Base-by-base conservation (phyloP, 2,797 vertebrate genomes). In the Ctenosaura bakeri region DNA sequence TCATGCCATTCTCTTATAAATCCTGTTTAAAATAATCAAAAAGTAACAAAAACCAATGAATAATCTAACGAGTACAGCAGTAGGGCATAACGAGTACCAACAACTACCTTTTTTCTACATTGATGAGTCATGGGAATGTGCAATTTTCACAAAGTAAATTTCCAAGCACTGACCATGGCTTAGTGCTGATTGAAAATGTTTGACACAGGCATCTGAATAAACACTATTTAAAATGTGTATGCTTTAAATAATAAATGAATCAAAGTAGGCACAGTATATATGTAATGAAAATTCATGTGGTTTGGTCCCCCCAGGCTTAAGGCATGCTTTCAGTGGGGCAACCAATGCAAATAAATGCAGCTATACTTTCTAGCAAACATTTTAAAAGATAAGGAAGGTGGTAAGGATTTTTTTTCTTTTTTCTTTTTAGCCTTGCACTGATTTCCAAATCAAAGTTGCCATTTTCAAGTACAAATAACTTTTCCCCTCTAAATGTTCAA, bases 391-490 rank as follows among this genome's bases (percentile, higher is more conserved):
- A 52, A 77, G 32, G 71, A 35, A 9, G 56, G 1, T 20, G 3
- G 22, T 35, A 42, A 22, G 62, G 18, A 1, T 4, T 52, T 7
- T 35, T 50, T n/a, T n/a, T 9, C 56, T 10, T 46, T 38, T 74
- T 50, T 5, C 22, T 46, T 79, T 13, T 74, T 54, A 9, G 73
- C 54, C 71, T 78, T 77, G 42, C 82, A 52, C 56, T 29, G 73
- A 89, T 76, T 89, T 84, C 82, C 81, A 84, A 89, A 84, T 78
- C 88, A 84, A 89, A 89, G 82, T 84, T 84, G 88, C 88, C 56
- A 89, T 77, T 89, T 89, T 89, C 88, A 66, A 66, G 81, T 76
- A 83, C 81, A 89, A 89, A 89, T 89, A 89, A 89, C 59, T 89
- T 78, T 78, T 46, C 2, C 85, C 82, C 59, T 66, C 71, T 84